These are phyloP conservation scores for Cettia cetti DNA, from an alignment of 2,113 vertebrate genomes.

Conservation along the genomic window DNA sequence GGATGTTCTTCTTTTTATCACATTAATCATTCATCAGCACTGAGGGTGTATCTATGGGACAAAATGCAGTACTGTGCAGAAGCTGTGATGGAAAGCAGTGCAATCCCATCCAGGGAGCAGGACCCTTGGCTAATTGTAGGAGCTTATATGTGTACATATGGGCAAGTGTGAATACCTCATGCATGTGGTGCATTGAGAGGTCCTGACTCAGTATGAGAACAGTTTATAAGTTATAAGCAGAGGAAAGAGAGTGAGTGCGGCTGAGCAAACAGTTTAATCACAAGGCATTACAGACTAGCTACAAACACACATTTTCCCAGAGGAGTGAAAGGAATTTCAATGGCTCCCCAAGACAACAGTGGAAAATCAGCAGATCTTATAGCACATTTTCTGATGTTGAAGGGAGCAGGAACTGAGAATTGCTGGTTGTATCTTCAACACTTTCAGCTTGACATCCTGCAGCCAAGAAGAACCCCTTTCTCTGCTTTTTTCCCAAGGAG, in stretches of 20 bases:
- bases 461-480: background rate
- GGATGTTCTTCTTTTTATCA: background rate
- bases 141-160: background rate
- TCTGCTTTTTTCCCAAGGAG: background rate
- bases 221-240: background rate
- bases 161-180: background rate
- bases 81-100: background rate
- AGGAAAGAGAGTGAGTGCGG: background rate
- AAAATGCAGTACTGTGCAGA: background rate
- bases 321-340: background rate
- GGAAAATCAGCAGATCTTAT: background rate
- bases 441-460: background rate
- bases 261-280: background rate
- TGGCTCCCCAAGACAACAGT: background rate
- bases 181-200: background rate
- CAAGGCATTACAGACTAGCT: background rate
- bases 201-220: background rate
- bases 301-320: background rate
- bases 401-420: background rate
- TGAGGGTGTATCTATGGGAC: background rate
- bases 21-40: background rate
- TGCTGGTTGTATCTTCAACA: background rate
- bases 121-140: background rate
- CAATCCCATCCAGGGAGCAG: background rate
- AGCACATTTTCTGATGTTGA: background rate